Conservation (phyloP, 2,113 vertebrate genomes). For the Equus przewalskii region DNA sequence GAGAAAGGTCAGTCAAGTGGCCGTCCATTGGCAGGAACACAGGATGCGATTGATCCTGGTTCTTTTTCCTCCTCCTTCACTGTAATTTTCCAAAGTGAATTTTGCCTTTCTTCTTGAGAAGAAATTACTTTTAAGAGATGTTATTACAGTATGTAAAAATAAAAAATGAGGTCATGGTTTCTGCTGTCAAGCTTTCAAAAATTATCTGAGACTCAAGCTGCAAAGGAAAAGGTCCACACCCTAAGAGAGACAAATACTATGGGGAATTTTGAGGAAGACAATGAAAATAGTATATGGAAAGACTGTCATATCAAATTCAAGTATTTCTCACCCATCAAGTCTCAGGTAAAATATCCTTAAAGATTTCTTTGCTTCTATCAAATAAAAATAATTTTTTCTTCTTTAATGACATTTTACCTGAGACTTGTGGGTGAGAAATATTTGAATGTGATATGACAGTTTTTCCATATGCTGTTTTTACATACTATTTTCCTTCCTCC, state of each 20-base stretch:
- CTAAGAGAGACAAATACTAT: neutral
- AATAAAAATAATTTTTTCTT: neutral
- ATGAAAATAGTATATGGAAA: neutral
- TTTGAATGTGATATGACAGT: neutral
- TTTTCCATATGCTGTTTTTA: neutral
- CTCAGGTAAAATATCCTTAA: neutral
- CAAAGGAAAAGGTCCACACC: neutral
- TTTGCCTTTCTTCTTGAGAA: neutral
- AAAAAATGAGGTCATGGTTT: neutral
- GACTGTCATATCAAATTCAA: neutral
- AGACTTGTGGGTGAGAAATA: neutral
- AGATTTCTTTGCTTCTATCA: neutral
- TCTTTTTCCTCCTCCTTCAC: neutral
- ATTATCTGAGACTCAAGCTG: neutral
- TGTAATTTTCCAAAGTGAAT: neutral
- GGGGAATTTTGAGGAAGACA: neutral
- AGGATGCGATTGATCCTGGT: neutral
- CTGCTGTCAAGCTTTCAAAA: neutral
- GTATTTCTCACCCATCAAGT: neutral
- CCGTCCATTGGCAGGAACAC: neutral
- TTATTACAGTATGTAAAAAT: neutral
- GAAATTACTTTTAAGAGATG: neutral
- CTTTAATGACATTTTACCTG: conserved; percentile 3
- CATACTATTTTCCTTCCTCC: neutral
- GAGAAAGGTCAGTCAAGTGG: neutral